phyloP scores from a whole-genome alignment of 2,797 vertebrate genomes.

The Rhinichthys osculus region DNA sequence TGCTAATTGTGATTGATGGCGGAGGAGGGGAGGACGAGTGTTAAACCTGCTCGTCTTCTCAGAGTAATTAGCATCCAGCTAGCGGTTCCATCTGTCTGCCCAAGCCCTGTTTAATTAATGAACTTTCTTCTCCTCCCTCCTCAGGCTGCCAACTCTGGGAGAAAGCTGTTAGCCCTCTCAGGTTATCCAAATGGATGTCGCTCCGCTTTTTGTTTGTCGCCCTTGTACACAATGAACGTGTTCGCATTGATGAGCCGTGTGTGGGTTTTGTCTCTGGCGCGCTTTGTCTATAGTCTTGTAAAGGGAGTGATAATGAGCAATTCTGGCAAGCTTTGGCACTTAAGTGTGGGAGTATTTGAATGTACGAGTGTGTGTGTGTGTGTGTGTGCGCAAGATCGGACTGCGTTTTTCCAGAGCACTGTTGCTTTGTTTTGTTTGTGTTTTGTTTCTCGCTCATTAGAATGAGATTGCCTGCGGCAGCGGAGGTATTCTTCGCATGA shows the following conservation, averaged over 20 bases:
- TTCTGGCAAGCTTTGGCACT: constrained; percentile 73
- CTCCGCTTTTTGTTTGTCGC: constrained; percentile 58
- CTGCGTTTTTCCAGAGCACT: constrained; percentile 31
- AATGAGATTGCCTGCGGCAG: constrained; percentile 47
- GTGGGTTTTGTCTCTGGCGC: constrained; percentile 41
- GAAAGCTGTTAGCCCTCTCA: constrained; percentile 86
- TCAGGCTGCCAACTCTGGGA: constrained; percentile 75
- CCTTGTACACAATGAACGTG: constrained; percentile 64
- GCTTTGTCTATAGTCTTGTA: constrained; percentile 71
- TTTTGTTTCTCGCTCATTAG: constrained; percentile 78
- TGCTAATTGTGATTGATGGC: constrained; percentile 87
- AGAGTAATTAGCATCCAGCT: constrained; percentile 92
- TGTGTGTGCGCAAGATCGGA: constrained; percentile 51
- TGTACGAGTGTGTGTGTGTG: constrained; percentile 58
- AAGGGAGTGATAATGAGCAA: constrained; percentile 79
- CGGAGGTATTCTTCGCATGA: constrained; percentile 42
- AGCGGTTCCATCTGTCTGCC: constrained; percentile 95
- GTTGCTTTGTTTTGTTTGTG: constrained; percentile 63
- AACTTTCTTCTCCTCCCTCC: constrained; percentile 85
- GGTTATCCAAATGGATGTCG: constrained; percentile 86
- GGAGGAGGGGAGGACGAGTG: constrained; percentile 83
- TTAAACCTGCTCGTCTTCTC: constrained; percentile 88
- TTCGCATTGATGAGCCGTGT: constrained; percentile 78
- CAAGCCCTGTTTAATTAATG: constrained; percentile 96
- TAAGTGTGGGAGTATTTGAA: constrained; percentile 77